phyloP scores from a whole-genome alignment of 1,140 invertebrate species.

The Eueides isabella region DNA sequence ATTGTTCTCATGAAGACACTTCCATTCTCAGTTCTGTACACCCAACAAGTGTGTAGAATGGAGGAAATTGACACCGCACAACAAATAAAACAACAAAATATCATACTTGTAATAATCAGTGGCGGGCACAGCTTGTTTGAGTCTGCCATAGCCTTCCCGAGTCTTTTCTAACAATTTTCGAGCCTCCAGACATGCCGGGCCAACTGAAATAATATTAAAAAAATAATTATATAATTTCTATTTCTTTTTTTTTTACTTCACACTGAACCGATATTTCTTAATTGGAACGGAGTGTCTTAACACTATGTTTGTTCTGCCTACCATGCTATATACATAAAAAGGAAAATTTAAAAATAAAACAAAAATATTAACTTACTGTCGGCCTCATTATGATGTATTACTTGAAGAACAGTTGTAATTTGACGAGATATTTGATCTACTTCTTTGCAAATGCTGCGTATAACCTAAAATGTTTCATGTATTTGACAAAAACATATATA shows the following conservation, averaged over 20 bases:
- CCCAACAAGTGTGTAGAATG: too few species aligned
- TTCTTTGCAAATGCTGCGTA: constrained; percentile 68
- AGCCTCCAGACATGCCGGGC: constrained; percentile 57
- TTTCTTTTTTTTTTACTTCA: too few species aligned
- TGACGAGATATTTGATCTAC: constrained; percentile 66
- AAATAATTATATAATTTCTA: background rate
- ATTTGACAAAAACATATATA: background rate
- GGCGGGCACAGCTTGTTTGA: constrained; percentile 59
- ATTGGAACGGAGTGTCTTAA: too few species aligned
- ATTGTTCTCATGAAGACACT: too few species aligned
- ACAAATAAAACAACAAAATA: constrained; percentile 24
- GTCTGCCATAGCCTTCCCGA: constrained; percentile 52
- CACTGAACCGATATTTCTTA: too few species aligned
- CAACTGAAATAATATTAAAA: constrained; percentile 48
- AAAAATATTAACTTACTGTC: constrained; percentile 55
- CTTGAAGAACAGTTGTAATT: constrained; percentile 64
- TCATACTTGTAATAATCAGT: constrained; percentile 72
- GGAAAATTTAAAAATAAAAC: background rate
- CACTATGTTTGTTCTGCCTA: too few species aligned
- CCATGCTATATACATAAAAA: too few species aligned
- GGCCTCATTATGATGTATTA: constrained; percentile 69
- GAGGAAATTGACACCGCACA: too few species aligned
- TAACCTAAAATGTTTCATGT: constrained; percentile 55
- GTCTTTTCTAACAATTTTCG: constrained; percentile 65
- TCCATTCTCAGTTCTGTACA: too few species aligned